phyloP scores from a whole-genome alignment of 2,113 vertebrate species.

The Gadus chalcogrammus region DNA sequence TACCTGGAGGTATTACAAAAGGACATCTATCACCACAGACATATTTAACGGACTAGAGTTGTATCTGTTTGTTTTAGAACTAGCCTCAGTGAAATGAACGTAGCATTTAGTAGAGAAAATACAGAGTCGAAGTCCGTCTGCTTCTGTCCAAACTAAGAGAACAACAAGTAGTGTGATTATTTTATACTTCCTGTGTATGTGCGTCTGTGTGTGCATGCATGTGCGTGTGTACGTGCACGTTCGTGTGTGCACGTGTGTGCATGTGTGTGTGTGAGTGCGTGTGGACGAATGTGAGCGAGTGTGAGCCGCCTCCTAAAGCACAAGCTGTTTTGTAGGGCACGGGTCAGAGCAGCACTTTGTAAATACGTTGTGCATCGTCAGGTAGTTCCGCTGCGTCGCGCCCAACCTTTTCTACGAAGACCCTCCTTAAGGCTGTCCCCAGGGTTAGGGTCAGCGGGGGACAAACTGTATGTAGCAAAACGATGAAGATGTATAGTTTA shows the following conservation, averaged over 20 bases:
- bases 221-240: not conserved
- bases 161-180: slow-evolving; percentile 31
- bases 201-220: slow-evolving; percentile 24
- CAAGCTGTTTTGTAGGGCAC: too few relatives aligned
- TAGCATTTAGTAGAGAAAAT: slow-evolving; percentile 19
- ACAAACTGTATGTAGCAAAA: slow-evolving; percentile 70
- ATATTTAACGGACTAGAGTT: too few relatives aligned
- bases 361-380: too few relatives aligned
- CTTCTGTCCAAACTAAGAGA: slow-evolving; percentile 15
- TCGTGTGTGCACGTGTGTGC: not conserved
- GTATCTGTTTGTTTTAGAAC: slow-evolving; percentile 12
- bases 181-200: slow-evolving; percentile 49
- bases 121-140: too few relatives aligned
- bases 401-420: too few relatives aligned
- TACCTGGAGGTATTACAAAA: not conserved
- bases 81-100: slow-evolving; percentile 20
- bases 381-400: too few relatives aligned
- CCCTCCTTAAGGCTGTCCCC: not conserved
- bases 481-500: slow-evolving; percentile 56
- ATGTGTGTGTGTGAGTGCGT: not conserved
- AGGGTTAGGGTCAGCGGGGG: slow-evolving; percentile 34
- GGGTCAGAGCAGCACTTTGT: too few relatives aligned
- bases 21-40: slow-evolving; percentile 13
- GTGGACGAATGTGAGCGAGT: not conserved
- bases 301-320: too few relatives aligned